Percentiles rank a stretch among this genome's conserved stretches.
Evolutionary conservation across 2,888 invertebrate species (phyloP).

Genomic region (Temnothorax rugatulus): DNA sequence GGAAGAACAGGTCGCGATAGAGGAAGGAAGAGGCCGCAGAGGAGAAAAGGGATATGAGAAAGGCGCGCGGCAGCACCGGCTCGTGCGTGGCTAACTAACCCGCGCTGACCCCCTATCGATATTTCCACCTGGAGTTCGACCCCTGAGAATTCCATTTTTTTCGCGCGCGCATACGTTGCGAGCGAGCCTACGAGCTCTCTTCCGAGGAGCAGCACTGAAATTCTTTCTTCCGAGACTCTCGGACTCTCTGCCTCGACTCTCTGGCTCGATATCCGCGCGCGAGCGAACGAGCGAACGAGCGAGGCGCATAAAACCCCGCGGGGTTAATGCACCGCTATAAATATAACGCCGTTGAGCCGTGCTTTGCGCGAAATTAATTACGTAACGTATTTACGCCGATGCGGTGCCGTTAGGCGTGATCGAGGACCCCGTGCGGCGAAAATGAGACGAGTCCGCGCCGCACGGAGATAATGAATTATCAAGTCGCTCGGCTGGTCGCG

Average conservation of each 20-base stretch:
- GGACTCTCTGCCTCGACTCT: constrained; percentile 27
- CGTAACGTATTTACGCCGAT: constrained; percentile 76
- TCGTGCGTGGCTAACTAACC: constrained; percentile 75
- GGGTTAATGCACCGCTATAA: constrained; percentile 77
- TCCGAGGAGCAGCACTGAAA: constrained; percentile 46
- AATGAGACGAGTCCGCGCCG: constrained; percentile 71
- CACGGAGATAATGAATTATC: constrained; percentile 71
- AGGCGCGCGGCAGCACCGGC: constrained; percentile 50
- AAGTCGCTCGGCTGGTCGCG: constrained; percentile 51
- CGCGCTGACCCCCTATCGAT: constrained; percentile 77
- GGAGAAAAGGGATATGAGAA: constrained; percentile 46
- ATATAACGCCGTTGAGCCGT: constrained; percentile 68
- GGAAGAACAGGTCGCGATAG: constrained; percentile 18
- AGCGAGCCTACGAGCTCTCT: constrained; percentile 42
- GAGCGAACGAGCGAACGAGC: constrained; percentile 27
- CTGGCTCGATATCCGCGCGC: constrained; percentile 18
- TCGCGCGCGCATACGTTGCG: constrained; percentile 30
- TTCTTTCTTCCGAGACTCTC: constrained; percentile 47
- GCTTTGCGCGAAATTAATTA: constrained; percentile 76
- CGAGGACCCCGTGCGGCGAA: constrained; percentile 74
- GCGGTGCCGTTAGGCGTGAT: constrained; percentile 76
- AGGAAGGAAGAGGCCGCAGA: constrained; percentile 40
- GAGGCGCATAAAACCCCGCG: constrained; percentile 68
- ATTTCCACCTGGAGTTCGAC: constrained; percentile 74
- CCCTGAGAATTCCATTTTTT: constrained; percentile 71